Evolutionary conservation across 2,888 invertebrate species (phyloP), one percentile per base, ranked within the genome.

Genomic region (Cataglyphis cursor): DNA sequence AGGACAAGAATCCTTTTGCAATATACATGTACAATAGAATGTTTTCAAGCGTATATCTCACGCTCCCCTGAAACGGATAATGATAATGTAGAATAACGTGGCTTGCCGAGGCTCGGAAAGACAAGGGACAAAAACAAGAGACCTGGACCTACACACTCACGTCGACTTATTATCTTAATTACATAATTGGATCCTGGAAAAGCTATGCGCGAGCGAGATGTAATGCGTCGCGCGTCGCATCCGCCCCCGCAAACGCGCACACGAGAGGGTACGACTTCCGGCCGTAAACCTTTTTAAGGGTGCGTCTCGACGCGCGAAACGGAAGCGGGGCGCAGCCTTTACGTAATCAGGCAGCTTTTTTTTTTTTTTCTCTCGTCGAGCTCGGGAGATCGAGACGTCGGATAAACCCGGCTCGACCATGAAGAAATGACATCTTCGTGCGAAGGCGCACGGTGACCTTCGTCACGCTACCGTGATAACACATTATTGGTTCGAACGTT

Each of bases 201-300:
- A 54, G 18, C 89, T 89, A 89, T 89, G 80, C 82, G 80, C 82
- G 86, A 35, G 21, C 38, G 57, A 75, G 57, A 54, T 24, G 31
- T 62, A 31, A 51, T n/a, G n/a, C 78, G 31, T 35, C 41, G 21
- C 75, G 68, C 75, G 68, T 38, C 65, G 83, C 74, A 81, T 81
- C 85, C 76, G 91, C 85, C 87, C 88, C 87, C 90, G 87, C 88
- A 83, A 75, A 35, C 66, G 83, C 84, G 83, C 75, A 82, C 87
- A 82, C 59, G 8, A 0, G 54, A 65, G 38, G 90, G 91, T 90
- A 91, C 92, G 87, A 93, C 92, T 93, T 93, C 93, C 93, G 93
- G 91, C 89, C 92, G 90, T 92, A 92, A 93, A 90, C 81, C 57
- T 84, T 57, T 90, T 90, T 90, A 92, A 93, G 92, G 92, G 91